These are phyloP conservation scores for Microtus oregoni DNA, from an alignment of 2,113 vertebrate genomes.

Conservation along the genomic window DNA sequence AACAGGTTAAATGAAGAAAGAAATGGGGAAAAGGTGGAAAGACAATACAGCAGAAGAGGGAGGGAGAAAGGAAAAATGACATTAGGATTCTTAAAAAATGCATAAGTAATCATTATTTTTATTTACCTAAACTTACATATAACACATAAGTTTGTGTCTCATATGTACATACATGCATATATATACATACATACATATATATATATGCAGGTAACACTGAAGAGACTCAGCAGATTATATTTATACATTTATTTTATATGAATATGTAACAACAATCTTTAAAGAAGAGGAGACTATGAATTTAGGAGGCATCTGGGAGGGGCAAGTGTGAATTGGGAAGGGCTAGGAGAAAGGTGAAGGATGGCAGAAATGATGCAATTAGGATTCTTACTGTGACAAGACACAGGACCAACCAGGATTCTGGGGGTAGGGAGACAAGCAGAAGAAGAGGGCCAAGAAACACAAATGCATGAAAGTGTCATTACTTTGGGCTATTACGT, in stretches of 20 bases:
- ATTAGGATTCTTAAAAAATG: neutral
- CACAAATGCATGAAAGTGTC: neutral
- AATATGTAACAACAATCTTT: neutral
- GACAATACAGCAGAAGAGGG: neutral
- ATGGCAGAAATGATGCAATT: neutral
- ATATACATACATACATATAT: too few relatives aligned
- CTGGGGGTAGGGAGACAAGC: too few relatives aligned
- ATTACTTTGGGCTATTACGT: neutral
- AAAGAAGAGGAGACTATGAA: neutral
- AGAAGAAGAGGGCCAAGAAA: neutral
- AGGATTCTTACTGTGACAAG: neutral
- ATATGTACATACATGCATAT: too few relatives aligned
- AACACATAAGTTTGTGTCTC: neutral
- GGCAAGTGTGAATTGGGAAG: neutral
- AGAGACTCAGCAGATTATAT: neutral
- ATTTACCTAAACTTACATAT: neutral
- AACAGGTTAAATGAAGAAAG: neutral
- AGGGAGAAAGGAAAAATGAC: neutral
- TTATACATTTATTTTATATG: neutral
- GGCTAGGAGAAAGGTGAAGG: neutral
- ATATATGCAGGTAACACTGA: neutral
- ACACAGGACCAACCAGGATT: neutral
- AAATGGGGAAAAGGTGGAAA: neutral
- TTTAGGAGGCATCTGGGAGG: neutral
- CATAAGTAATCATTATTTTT: neutral